A percentile compares a stretch with the other conserved stretches of the same genome.
phyloP scores from a whole-genome alignment of 2,113 vertebrate species.

The Mirounga angustirostris region DNA sequence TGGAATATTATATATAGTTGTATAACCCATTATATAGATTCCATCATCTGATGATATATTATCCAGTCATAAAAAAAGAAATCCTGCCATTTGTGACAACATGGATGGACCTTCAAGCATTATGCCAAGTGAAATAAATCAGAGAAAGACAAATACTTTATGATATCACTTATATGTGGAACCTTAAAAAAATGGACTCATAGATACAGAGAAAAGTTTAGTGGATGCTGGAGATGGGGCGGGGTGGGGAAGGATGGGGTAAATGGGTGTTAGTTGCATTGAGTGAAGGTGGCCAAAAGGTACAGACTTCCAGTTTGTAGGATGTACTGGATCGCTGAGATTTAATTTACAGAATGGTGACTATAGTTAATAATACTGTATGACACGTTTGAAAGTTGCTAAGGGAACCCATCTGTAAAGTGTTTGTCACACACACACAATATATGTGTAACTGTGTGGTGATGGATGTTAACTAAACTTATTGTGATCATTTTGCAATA shows the following conservation, averaged over 20 bases:
- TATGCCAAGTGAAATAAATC: not conserved
- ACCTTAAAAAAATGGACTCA: not conserved
- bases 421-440: not conserved
- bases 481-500: not conserved
- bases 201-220: not conserved
- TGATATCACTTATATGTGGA: not conserved
- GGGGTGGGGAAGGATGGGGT: not conserved
- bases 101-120: not conserved
- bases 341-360: not conserved
- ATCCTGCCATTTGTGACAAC: not conserved
- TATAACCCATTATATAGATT: not conserved
- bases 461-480: not conserved
- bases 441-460: not conserved
- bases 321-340: not conserved
- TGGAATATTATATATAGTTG: not conserved
- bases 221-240: not conserved
- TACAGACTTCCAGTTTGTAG: not conserved
- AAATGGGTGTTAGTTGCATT: not conserved
- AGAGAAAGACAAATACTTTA: not conserved
- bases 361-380: not conserved
- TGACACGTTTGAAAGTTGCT: not conserved
- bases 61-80: not conserved
- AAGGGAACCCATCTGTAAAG: not conserved
- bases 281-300: not conserved
- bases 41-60: not conserved